These are phyloP conservation scores for Laodelphax striatellus DNA, from an alignment of 1,140 invertebrate species.

Conservation along the genomic window DNA sequence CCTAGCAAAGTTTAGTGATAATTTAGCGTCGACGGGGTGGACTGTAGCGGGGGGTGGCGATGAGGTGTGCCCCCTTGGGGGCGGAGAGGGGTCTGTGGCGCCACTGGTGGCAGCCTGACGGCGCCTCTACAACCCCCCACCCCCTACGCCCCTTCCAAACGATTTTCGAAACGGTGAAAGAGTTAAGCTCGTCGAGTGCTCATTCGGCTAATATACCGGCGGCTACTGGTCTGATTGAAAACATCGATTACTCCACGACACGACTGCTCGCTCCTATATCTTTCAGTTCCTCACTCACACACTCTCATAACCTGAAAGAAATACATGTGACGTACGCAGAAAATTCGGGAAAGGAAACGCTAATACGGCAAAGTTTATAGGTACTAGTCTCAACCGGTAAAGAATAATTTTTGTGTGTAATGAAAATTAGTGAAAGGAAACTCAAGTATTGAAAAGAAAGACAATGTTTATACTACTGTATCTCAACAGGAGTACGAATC, in stretches of 20 bases:
- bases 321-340: too few species aligned
- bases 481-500: too few species aligned
- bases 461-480: too few species aligned
- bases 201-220: slow-evolving; percentile 8
- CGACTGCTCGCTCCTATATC: too few species aligned
- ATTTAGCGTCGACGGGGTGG: slow-evolving; percentile 8
- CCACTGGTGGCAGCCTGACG: slow-evolving; percentile 1
- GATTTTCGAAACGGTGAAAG: slow-evolving; percentile 10
- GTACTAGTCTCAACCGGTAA: too few species aligned
- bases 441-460: too few species aligned
- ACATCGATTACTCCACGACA: slow-evolving; percentile 1
- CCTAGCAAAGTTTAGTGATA: slow-evolving; percentile 15
- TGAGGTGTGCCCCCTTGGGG: neutral
- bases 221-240: neutral
- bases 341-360: too few species aligned
- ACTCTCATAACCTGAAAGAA: too few species aligned
- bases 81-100: neutral
- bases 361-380: too few species aligned
- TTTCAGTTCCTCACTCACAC: too few species aligned
- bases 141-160: neutral
- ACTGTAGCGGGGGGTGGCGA: neutral
- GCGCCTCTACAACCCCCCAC: neutral
- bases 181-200: slow-evolving; percentile 2
- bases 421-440: too few species aligned
- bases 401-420: too few species aligned